Evolutionary conservation across 2,888 invertebrate species (phyloP).

Genomic region (Lypha dubia): DNA sequence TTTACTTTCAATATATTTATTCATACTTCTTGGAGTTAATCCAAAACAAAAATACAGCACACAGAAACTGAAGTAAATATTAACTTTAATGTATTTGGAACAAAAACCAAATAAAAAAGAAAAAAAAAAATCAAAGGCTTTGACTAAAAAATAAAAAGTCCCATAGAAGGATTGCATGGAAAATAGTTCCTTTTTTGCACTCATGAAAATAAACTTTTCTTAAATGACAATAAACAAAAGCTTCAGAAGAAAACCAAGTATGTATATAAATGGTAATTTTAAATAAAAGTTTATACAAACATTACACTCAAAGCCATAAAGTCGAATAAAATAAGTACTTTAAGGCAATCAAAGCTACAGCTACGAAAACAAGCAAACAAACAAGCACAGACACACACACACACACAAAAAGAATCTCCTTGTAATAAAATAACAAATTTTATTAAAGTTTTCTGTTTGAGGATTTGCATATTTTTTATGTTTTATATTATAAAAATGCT

Average conservation of each 20-base stretch:
- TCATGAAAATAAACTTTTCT: conserved; percentile 24
- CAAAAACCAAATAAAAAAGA: conserved; percentile 44
- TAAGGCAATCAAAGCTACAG: conserved; percentile 4
- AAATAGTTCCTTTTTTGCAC: conserved; percentile 7
- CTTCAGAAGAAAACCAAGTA: not conserved
- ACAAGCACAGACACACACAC: not conserved
- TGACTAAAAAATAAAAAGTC: not conserved
- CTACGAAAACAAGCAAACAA: not conserved
- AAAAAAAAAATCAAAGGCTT: not conserved
- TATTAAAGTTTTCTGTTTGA: conserved; percentile 56
- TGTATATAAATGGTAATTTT: conserved; percentile 29
- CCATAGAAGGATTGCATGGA: conserved; percentile 42
- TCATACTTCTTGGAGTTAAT: conserved; percentile 49
- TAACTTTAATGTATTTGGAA: conserved; percentile 53
- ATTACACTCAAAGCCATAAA: conserved; percentile 11
- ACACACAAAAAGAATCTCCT: conserved; percentile 18
- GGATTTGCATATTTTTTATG: conserved; percentile 19
- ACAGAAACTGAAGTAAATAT: conserved; percentile 20
- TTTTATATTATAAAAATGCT: conserved; percentile 30
- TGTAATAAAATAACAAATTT: conserved; percentile 41
- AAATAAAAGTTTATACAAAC: conserved; percentile 32
- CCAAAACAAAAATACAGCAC: conserved; percentile 55
- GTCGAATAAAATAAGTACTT: conserved; percentile 33
- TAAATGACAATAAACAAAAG: conserved; percentile 48
- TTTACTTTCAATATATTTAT: conserved; percentile 15